Evolutionary conservation across 1,140 invertebrate species (phyloP).

Genomic region (Agraylea sexmaculata): DNA sequence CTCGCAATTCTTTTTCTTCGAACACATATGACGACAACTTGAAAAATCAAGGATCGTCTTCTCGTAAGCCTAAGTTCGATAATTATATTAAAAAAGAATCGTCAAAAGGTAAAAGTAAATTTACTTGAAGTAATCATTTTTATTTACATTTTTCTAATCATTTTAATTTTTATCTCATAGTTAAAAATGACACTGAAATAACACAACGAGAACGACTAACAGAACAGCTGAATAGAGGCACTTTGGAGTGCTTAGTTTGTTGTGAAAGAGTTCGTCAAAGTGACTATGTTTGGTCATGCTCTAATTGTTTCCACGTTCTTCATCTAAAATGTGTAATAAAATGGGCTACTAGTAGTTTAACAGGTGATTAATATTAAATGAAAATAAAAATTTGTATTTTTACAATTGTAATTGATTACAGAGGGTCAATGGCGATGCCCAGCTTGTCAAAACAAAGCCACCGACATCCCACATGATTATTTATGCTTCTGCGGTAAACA

Average conservation of each 20-base stretch:
- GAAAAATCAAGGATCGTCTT: background rate
- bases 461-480: slow-evolving; percentile 58
- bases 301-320: slow-evolving; percentile 81
- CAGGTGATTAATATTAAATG: slow-evolving; percentile 35
- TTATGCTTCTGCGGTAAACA: slow-evolving; percentile 75
- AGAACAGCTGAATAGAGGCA: slow-evolving; percentile 63
- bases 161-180: slow-evolving; percentile 26
- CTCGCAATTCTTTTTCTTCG: background rate
- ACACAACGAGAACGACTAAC: slow-evolving; percentile 69
- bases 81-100: background rate
- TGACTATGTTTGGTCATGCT: slow-evolving; percentile 80
- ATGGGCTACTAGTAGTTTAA: slow-evolving; percentile 77
- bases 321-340: slow-evolving; percentile 83
- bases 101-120: too few relatives aligned
- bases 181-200: slow-evolving; percentile 45
- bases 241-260: slow-evolving; percentile 87
- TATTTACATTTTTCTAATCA: too few relatives aligned
- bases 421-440: slow-evolving; percentile 85
- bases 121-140: too few relatives aligned
- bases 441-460: slow-evolving; percentile 68
- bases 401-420: slow-evolving; percentile 24
- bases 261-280: slow-evolving; percentile 69
- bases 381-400: background rate
- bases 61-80: background rate
- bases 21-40: background rate